A percentile compares a stretch with the other conserved stretches of the same genome.
These are phyloP conservation scores for Cynaeus angustus DNA, from an alignment of 2,888 invertebrate species.

Conservation along the genomic window DNA sequence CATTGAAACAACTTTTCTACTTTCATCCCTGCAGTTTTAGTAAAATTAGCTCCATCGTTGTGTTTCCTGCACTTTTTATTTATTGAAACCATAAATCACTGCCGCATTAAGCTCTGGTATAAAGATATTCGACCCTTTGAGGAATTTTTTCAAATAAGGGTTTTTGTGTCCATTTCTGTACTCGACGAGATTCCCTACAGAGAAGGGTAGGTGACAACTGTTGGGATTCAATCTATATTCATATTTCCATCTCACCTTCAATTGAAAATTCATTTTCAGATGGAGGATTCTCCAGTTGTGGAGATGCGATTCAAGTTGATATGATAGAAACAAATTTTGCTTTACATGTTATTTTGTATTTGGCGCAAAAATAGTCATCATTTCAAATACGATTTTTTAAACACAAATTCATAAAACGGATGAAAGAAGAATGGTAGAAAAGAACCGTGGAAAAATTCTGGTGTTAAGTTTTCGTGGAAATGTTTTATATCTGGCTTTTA, in stretches of 20 bases:
- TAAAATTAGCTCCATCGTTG: constrained; percentile 27
- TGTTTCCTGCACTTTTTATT: constrained; percentile 19
- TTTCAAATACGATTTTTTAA: neutral
- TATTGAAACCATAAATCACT: constrained; percentile 31
- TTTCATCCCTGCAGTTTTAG: constrained; percentile 9
- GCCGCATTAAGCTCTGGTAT: constrained; percentile 26
- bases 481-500: neutral
- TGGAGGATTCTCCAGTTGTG: constrained; percentile 34
- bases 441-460: neutral
- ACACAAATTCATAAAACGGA: no score
- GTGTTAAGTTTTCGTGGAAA: neutral
- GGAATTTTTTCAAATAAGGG: constrained; percentile 37
- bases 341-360: constrained; percentile 40
- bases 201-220: constrained; percentile 50
- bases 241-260: constrained; percentile 55
- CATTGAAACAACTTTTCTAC: no score
- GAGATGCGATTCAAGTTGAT: constrained; percentile 44
- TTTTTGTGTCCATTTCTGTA: constrained; percentile 53
- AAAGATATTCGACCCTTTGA: constrained; percentile 38
- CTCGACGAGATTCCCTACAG: constrained; percentile 47
- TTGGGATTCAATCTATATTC: constrained; percentile 57
- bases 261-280: constrained; percentile 55
- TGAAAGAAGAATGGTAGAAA: no score
- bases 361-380: constrained; percentile 20
- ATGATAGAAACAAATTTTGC: constrained; percentile 46